phyloP scores from a whole-genome alignment of 2,113 vertebrate genomes.

The Varanus salvator region DNA sequence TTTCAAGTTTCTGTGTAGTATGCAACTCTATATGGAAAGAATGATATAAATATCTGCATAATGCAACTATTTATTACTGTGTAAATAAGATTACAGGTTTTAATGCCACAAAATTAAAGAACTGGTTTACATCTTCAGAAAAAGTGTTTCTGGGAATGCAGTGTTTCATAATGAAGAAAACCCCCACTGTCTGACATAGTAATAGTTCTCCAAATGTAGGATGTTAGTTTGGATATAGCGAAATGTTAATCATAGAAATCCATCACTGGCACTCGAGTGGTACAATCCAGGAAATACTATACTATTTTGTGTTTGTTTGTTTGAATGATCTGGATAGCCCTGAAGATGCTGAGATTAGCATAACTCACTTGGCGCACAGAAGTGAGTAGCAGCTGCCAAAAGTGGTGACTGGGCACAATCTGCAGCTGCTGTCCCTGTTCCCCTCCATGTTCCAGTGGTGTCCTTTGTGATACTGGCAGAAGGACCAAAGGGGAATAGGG shows the following conservation, averaged over 20 bases:
- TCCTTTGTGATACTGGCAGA: no score
- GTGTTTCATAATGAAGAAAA: not conserved
- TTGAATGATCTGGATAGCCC: not conserved
- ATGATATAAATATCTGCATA: not conserved
- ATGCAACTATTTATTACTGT: not conserved
- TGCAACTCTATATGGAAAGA: not conserved
- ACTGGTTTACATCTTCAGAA: not conserved
- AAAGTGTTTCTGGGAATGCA: not conserved
- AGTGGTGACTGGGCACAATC: no score
- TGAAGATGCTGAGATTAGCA: no score
- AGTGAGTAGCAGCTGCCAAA: no score
- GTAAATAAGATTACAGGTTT: not conserved
- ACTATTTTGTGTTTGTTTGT: not conserved
- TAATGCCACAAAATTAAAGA: not conserved
- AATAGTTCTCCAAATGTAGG: not conserved
- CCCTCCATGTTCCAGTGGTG: no score
- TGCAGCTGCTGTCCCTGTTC: no score
- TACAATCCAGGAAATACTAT: not conserved
- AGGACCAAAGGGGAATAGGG: no score
- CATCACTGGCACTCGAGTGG: not conserved
- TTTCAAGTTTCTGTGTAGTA: not conserved
- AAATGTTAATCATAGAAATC: not conserved
- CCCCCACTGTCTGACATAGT: not conserved
- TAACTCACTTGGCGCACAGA: no score
- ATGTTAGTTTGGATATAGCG: not conserved